Conservation (phyloP, 2,888 invertebrate species). For the Sialis fuliginosa region DNA sequence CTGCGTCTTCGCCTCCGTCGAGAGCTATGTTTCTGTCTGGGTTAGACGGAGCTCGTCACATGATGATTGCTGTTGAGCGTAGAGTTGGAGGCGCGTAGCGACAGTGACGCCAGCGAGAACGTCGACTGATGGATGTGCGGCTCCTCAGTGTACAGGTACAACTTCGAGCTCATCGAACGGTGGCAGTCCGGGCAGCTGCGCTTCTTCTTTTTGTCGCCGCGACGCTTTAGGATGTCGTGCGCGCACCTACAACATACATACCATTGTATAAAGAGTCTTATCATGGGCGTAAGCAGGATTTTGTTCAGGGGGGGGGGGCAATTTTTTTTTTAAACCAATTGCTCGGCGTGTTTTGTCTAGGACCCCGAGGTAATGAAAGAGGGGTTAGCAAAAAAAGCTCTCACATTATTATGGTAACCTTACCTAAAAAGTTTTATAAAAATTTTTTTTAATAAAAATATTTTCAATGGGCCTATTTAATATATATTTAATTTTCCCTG, state of each 20-base stretch:
- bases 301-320: too few relatives aligned
- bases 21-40: background rate
- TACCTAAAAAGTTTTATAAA: too few relatives aligned
- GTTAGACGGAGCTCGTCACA: slow-evolving; percentile 34
- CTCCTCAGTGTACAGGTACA: slow-evolving; percentile 30
- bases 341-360: too few relatives aligned
- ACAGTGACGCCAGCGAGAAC: slow-evolving; percentile 23
- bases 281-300: too few relatives aligned
- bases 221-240: slow-evolving; percentile 39
- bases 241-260: slow-evolving; percentile 34
- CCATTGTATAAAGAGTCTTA: background rate
- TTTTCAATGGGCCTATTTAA: too few relatives aligned
- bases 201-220: slow-evolving; percentile 42
- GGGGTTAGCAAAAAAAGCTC: too few relatives aligned
- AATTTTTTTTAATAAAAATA: too few relatives aligned
- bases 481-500: too few relatives aligned
- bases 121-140: slow-evolving; percentile 4
- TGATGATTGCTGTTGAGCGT: slow-evolving; percentile 29
- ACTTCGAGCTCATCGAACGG: slow-evolving; percentile 43
- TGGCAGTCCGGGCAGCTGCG: slow-evolving; percentile 55
- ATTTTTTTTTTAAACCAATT: too few relatives aligned
- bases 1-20: too few relatives aligned
- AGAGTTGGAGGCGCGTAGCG: slow-evolving; percentile 23
- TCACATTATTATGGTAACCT: too few relatives aligned
- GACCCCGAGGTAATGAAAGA: too few relatives aligned